Percentiles rank a stretch among this genome's conserved stretches.
These are phyloP conservation scores for Oxyruncus cristatus DNA, from an alignment of 2,113 vertebrate species.

Conservation along the genomic window DNA sequence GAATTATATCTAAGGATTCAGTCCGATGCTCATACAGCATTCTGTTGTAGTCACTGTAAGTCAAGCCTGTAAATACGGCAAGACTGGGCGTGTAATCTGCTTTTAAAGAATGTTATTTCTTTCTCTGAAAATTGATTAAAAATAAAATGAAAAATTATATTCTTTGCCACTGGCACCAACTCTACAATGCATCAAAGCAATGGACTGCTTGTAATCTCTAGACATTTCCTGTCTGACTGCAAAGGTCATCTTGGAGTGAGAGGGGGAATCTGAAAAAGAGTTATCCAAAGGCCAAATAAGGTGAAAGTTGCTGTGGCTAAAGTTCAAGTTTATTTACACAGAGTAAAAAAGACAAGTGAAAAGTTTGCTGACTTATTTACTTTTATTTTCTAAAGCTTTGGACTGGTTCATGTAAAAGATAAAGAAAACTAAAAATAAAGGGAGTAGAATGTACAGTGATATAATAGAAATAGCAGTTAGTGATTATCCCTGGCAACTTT, in stretches of 20 bases:
- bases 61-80: background rate
- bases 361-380: background rate
- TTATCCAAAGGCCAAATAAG: constrained; percentile 17
- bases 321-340: constrained; percentile 38
- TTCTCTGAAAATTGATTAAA: background rate
- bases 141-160: background rate
- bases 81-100: background rate
- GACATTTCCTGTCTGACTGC: constrained; percentile 19
- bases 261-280: background rate
- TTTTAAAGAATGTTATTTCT: background rate
- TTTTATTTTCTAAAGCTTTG: background rate
- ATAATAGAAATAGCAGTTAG: background rate
- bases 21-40: background rate
- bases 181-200: background rate
- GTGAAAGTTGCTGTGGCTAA: constrained; percentile 2
- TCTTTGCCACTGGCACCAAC: background rate
- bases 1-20: background rate
- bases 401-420: background rate
- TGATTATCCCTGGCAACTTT: background rate
- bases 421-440: background rate
- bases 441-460: background rate
- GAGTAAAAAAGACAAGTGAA: background rate
- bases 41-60: background rate
- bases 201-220: background rate
- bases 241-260: background rate